phyloP scores from a whole-genome alignment of 2,113 vertebrate species.

The Gnathonemus echidnorhynchus region DNA sequence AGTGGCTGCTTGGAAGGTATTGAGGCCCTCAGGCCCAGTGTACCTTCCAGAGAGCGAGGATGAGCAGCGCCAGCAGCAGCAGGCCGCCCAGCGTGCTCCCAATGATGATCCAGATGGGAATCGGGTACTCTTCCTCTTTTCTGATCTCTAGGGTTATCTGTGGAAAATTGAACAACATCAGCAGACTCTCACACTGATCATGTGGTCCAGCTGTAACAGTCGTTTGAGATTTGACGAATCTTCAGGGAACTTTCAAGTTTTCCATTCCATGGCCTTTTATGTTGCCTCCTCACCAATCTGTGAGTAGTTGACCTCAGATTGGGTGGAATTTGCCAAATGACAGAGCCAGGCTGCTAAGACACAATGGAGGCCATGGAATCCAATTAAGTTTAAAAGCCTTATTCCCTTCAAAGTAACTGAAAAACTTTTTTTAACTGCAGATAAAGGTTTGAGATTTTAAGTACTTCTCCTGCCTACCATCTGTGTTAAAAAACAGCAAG shows the following conservation, averaged over 20 bases:
- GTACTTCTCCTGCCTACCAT: not conserved
- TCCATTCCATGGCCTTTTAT: not conserved
- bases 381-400: not conserved
- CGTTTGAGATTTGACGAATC: not conserved
- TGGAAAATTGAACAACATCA: not conserved
- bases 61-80: slow-evolving; percentile 77
- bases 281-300: not conserved
- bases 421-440: not conserved
- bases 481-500: not conserved
- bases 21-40: slow-evolving; percentile 7
- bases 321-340: not conserved
- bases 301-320: not conserved
- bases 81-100: slow-evolving; percentile 84
- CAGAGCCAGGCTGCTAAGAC: not conserved
- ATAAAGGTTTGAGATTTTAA: not conserved
- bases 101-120: slow-evolving; percentile 84
- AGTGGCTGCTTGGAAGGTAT: not conserved
- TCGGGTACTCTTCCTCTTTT: slow-evolving; percentile 67
- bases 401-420: not conserved
- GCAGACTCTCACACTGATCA: not conserved
- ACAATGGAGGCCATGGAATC: not conserved
- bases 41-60: slow-evolving; percentile 88
- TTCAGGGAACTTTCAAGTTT: not conserved
- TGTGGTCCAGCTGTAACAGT: not conserved
- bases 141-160: slow-evolving; percentile 80